Conservation (phyloP, 2,888 invertebrate genomes). For the Leptothorax acervorum region DNA sequence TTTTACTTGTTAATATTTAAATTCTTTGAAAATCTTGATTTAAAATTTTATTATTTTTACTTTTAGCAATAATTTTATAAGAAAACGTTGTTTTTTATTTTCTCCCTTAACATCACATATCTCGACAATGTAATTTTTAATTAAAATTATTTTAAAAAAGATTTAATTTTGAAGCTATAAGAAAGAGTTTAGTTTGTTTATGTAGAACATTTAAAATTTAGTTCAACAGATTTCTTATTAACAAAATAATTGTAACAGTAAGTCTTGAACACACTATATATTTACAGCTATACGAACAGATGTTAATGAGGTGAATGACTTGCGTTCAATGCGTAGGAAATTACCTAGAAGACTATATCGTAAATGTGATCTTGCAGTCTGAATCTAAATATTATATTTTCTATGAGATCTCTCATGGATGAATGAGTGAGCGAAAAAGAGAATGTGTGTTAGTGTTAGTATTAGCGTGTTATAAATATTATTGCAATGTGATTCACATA, state of each 20-base stretch:
- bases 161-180: not conserved
- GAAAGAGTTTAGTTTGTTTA: not conserved
- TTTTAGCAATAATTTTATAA: not conserved
- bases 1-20: not conserved
- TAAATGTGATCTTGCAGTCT: not conserved
- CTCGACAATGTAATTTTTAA: not conserved
- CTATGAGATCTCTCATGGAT: not conserved
- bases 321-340: not conserved
- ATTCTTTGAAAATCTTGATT: not conserved
- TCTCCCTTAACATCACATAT: not conserved
- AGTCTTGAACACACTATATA: not conserved
- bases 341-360: not conserved
- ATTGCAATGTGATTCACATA: not conserved
- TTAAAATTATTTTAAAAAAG: not conserved
- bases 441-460: not conserved
- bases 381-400: constrained; percentile 10
- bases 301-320: constrained; percentile 32
- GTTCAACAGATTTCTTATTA: not conserved
- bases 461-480: constrained; percentile 4
- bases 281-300: not conserved
- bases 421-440: not conserved
- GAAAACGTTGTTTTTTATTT: not conserved
- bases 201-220: not conserved
- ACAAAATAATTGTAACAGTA: not conserved
- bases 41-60: not conserved